Base-by-base conservation (phyloP, 2,888 invertebrate species). In the Cacoxenus indagator region DNA sequence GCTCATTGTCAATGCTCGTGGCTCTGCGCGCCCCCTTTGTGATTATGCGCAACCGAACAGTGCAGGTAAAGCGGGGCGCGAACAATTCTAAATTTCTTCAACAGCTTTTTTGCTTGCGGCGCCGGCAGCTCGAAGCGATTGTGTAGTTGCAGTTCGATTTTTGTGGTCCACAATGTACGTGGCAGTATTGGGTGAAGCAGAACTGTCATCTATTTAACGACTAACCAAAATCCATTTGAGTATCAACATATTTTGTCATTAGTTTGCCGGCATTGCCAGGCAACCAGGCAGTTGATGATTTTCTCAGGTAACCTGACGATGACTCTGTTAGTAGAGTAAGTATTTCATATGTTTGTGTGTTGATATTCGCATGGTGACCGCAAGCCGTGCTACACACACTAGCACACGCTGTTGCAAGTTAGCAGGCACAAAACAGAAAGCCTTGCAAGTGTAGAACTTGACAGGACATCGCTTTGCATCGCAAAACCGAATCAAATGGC, bases 1-100 rank as follows among this genome's bases (percentile, higher is more conserved):
- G 83, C 37, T 14, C 82, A 83, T 79, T 79, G 79, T 79, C 76
- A 77, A 69, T 72, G 75, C 78, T 4, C 14, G 17, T n/a, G 14
- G 3, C 8, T 11, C 46, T 46, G 46, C 37, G 14, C 14, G 14
- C 26, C 2, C 43, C 9, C 24, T 43, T 48, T 61, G 61, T 43
- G 19, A 22, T 43, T 43, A 0, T 66, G 76, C 72, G 65, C 76
- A 68, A 75, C 78, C 73, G 75, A 78, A 83, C 84, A 80, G 83
- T 82, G 75, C 75, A 73, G 73, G 80, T 82, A 83, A 83, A 83
- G 83, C 82, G 78, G 82, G 76, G 65, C 69, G 71, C 72, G 73
- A 75, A 76, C 73, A 75, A 75, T 78, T 82, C 80, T 76, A 75
- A 29, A n/a, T 54, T 54, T 54, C 77, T 74, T 74, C 76, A 70